A percentile compares a stretch with the other conserved stretches of the same genome.
Conservation (phyloP, 1,140 invertebrate species). For the Euglossa dilemma region DNA sequence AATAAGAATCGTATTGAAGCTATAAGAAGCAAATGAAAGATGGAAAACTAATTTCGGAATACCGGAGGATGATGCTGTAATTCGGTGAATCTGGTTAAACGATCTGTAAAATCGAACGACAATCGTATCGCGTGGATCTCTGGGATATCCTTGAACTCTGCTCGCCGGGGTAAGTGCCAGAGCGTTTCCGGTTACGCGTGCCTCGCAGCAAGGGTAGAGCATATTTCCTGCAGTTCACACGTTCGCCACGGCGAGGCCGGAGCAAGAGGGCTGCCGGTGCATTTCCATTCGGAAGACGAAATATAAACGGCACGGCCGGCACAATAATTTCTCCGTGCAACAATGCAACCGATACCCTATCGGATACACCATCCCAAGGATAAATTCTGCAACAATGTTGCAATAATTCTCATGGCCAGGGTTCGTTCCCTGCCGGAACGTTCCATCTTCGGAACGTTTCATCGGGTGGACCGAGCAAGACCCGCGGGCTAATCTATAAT, state of each 20-base stretch:
- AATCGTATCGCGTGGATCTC: not conserved
- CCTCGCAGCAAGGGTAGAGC: not conserved
- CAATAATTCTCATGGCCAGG: not conserved
- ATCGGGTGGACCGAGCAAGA: not conserved
- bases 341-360: not conserved
- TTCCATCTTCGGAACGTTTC: not conserved
- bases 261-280: not conserved
- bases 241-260: not conserved
- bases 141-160: not conserved
- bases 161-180: not conserved
- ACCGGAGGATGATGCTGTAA: too few species aligned
- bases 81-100: too few species aligned
- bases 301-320: not conserved
- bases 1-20: too few species aligned
- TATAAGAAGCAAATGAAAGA: too few species aligned
- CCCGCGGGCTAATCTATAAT: not conserved
- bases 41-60: too few species aligned
- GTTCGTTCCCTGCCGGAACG: not conserved
- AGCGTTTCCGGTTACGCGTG: not conserved
- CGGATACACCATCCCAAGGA: not conserved
- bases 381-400: not conserved
- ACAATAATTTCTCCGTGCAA: not conserved
- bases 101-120: not conserved
- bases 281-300: not conserved
- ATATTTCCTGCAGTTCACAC: slow-evolving; percentile 15